A percentile compares a stretch with the other conserved stretches of the same genome.
Conservation (phyloP, 2,113 vertebrate species). For the Paradoxurus hermaphroditus region DNA sequence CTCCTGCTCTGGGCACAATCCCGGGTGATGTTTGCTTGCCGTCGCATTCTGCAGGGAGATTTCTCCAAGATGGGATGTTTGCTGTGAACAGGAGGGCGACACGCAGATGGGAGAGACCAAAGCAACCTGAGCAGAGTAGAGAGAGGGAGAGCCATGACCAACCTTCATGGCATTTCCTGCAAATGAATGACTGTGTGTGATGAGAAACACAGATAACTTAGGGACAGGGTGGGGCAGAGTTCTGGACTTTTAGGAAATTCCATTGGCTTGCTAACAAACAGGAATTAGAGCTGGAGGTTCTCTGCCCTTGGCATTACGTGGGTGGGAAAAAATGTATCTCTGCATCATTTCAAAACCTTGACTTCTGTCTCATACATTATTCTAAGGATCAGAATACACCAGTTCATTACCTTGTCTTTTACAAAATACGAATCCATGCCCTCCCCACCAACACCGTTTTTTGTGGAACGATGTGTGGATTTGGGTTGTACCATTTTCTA, state of each 20-base stretch:
- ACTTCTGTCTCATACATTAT: constrained; percentile 8
- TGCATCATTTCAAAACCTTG: neutral
- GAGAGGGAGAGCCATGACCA: neutral
- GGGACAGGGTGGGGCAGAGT: neutral
- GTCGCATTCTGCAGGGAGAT: neutral
- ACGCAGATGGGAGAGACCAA: neutral
- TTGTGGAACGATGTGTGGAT: neutral
- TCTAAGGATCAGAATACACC: neutral
- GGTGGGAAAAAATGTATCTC: neutral
- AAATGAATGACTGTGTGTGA: neutral
- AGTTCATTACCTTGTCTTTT: neutral
- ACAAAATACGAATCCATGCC: neutral
- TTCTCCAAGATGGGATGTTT: neutral
- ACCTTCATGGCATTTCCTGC: neutral
- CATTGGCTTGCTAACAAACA: neutral
- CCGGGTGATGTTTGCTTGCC: neutral
- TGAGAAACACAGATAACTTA: neutral
- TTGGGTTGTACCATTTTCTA: neutral
- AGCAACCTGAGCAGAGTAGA: neutral
- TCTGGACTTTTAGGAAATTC: neutral
- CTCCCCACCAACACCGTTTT: neutral
- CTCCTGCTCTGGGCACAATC: neutral
- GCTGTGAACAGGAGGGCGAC: neutral
- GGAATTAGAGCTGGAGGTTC: neutral
- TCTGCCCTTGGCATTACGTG: neutral